Evolutionary conservation across 2,888 invertebrate species (phyloP).

Genomic region (Alsophila aescularia): DNA sequence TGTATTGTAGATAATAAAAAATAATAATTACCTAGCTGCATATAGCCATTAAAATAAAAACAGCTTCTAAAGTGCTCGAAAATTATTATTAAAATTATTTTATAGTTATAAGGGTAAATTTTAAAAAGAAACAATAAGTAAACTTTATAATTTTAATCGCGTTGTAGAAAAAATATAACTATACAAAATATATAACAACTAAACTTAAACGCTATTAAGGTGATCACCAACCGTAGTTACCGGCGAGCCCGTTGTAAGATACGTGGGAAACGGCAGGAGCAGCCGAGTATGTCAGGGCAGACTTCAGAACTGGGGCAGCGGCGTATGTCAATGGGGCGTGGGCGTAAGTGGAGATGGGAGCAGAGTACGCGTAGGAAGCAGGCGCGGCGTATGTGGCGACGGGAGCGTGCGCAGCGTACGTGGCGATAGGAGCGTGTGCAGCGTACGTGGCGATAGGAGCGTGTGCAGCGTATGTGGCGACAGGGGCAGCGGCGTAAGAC

Average conservation of each 20-base stretch:
- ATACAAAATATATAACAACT: slow-evolving; percentile 67
- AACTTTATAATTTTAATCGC: slow-evolving; percentile 62
- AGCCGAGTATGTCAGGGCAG: slow-evolving; percentile 82
- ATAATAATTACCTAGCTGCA: too few species aligned
- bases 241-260: slow-evolving; percentile 86
- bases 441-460: slow-evolving; percentile 40
- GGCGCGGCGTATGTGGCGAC: slow-evolving; percentile 59
- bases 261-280: slow-evolving; percentile 86
- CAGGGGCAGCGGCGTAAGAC: slow-evolving; percentile 56
- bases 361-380: slow-evolving; percentile 38
- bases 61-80: too few species aligned
- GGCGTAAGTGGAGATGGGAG: slow-evolving; percentile 60
- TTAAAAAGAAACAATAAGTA: slow-evolving; percentile 5
- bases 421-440: slow-evolving; percentile 39
- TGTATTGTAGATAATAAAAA: too few species aligned
- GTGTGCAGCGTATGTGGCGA: slow-evolving; percentile 43
- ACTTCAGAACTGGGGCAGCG: slow-evolving; percentile 62
- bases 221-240: slow-evolving; percentile 86
- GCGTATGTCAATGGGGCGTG: slow-evolving; percentile 50
- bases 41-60: too few species aligned
- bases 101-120: neutral
- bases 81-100: too few species aligned
- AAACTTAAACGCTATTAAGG: slow-evolving; percentile 50
- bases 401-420: slow-evolving; percentile 54
- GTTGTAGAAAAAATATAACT: slow-evolving; percentile 74